Base-by-base conservation (phyloP, 2,888 invertebrate species). In the Leptodirus hochenwartii region DNA sequence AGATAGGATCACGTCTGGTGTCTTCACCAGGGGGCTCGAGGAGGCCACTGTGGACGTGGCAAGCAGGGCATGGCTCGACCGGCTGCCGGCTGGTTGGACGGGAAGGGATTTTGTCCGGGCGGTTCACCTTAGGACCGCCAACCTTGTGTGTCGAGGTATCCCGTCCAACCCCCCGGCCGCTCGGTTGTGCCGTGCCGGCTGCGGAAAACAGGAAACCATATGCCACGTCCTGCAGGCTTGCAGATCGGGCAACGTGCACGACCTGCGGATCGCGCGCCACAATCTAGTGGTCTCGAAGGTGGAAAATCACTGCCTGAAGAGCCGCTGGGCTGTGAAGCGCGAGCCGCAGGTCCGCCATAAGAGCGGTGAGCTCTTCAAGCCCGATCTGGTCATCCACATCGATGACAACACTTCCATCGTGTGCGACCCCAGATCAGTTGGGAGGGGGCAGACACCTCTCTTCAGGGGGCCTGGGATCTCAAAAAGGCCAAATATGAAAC, bases 91-190 rank as follows among this genome's bases (percentile, higher is more conserved):
- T 1, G 40, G 30, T 22, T 47, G 43, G 45, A 31, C 35, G 2
- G 43, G 45, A 0, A 3, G 25, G 1, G 43, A 46, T 23, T 46
- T 36, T 26, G 36, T 44, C 3, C 35, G 33, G 5, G 43, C 46
- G 0, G 26, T 46, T 1, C 44, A 44, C 26, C 38, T 48, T 2
- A 14, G 43, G 5, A 41, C 39, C 1, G 43, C 43, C 30, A 35
- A 44, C 4, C 33, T 47, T 4, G 45, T 46, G 3, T 43, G 44
- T 0, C 34, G 30, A n/a, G 45, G 44, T 1, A 40, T 46, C 5
- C 42, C 43, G 16, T 45, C 43, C 1, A 46, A 46, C 29, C 47
- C 44, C 4, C 35, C 38, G 4, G 28, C 35, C 2, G 34, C 30
- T 17, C 12, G 39, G n/a, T 22, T n/a, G 5, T 47, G 43, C 27